A percentile compares a stretch with the other conserved stretches of the same genome.
phyloP scores from a whole-genome alignment of 2,797 vertebrate species.

The Cercopithecus mitis region DNA sequence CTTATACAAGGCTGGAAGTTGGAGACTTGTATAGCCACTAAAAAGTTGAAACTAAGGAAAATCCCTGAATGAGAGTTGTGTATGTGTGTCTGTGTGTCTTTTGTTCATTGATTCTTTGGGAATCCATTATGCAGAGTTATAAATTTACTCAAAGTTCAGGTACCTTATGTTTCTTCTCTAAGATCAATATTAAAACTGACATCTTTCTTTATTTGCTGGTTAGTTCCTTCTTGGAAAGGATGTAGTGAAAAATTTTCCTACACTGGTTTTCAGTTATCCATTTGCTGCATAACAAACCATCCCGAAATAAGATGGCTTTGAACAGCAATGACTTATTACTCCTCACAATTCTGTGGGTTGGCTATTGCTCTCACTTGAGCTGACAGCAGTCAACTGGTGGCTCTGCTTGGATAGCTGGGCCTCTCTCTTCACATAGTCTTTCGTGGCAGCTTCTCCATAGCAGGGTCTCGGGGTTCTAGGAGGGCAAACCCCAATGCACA shows the following conservation, averaged over 20 bases:
- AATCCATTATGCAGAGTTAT: neutral
- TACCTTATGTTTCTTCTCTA: neutral
- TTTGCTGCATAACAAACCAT: neutral
- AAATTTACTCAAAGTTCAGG: neutral
- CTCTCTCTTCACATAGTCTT: neutral
- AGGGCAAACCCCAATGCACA: neutral
- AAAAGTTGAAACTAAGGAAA: neutral
- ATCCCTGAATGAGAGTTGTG: neutral
- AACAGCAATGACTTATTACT: neutral
- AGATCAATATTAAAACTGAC: neutral
- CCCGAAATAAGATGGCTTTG: neutral
- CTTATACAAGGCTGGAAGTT: neutral
- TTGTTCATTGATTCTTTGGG: neutral
- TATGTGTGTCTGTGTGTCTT: neutral
- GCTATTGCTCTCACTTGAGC: neutral
- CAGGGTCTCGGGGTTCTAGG: neutral
- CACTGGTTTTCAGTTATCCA: neutral
- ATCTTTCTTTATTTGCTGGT: conserved; percentile 6
- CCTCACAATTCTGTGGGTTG: neutral
- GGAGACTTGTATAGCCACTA: neutral
- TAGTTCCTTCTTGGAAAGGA: neutral
- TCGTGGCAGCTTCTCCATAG: neutral
- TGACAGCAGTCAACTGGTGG: neutral
- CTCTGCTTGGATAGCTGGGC: neutral
- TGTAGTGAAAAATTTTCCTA: neutral